These are phyloP conservation scores for Triplophysa tibetana DNA, from an alignment of 2,113 vertebrate genomes.

Conservation along the genomic window DNA sequence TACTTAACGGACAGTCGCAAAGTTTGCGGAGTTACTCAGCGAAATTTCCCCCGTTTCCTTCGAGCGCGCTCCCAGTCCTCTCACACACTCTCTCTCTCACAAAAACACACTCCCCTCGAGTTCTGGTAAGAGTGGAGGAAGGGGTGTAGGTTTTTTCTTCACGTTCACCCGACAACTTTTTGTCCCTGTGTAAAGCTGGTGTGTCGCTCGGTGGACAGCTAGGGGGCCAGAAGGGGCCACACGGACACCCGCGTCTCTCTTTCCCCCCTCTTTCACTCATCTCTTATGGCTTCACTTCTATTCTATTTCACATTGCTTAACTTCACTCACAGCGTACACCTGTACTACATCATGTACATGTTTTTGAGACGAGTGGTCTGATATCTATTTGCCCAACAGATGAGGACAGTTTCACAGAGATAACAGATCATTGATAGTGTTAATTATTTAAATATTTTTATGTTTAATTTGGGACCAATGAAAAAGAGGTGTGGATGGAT, in stretches of 20 bases:
- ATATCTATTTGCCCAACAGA: too few relatives aligned
- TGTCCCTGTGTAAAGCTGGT: conserved; percentile 7
- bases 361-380: too few relatives aligned
- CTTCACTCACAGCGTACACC: too few relatives aligned
- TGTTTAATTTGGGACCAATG: not conserved
- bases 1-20: not conserved
- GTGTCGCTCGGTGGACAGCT: conserved; percentile 21
- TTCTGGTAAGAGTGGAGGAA: conserved; percentile 7
- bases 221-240: not conserved
- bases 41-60: not conserved
- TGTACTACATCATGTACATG: too few relatives aligned
- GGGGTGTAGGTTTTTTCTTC: conserved; percentile 1
- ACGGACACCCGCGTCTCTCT: not conserved
- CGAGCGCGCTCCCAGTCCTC: not conserved
- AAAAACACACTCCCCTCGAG: conserved; percentile 1
- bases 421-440: too few relatives aligned
- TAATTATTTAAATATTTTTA: too few relatives aligned
- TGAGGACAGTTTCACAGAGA: too few relatives aligned
- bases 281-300: too few relatives aligned
- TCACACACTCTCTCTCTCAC: not conserved
- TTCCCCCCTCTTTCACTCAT: conserved; percentile 1
- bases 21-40: not conserved
- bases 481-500: not conserved
- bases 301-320: too few relatives aligned
- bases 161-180: conserved; percentile 15